These are phyloP conservation scores for Leucoraja ocellata DNA, from an alignment of 2,797 vertebrate species.

Conservation along the genomic window DNA sequence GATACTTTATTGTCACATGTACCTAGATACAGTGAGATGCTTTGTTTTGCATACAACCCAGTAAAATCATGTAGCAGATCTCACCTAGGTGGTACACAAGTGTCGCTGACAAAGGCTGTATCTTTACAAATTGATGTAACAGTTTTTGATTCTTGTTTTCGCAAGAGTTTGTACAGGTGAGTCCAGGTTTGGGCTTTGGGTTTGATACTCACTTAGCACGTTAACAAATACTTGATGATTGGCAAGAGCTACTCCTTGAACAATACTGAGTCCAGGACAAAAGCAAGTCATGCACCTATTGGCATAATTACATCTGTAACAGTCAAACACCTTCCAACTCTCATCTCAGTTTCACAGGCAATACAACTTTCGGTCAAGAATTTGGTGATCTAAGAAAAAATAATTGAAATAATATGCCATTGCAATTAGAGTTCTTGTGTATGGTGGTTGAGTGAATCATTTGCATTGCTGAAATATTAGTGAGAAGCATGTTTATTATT, in stretches of 20 bases:
- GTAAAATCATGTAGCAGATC: too few species aligned
- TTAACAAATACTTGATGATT: background rate
- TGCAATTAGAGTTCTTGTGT: background rate
- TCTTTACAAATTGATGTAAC: background rate
- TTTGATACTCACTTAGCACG: background rate
- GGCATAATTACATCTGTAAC: background rate
- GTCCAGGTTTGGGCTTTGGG: background rate
- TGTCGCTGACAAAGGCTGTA: too few species aligned
- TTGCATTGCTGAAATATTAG: background rate
- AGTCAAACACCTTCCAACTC: too few species aligned
- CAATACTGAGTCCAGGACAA: too few species aligned
- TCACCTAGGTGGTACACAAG: too few species aligned
- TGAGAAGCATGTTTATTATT: background rate
- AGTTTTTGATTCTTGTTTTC: background rate
- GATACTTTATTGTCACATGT: too few species aligned
- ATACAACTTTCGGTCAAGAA: background rate
- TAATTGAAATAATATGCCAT: background rate
- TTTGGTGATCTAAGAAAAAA: background rate
- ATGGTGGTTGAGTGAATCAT: background rate
- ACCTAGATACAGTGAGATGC: too few species aligned
- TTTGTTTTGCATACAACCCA: too few species aligned
- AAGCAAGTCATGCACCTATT: background rate
- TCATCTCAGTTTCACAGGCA: background rate
- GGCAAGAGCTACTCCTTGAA: background rate
- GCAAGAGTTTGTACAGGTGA: background rate